These are phyloP conservation scores for Aphis craccivora DNA, from an alignment of 1,140 invertebrate species.

Conservation along the genomic window DNA sequence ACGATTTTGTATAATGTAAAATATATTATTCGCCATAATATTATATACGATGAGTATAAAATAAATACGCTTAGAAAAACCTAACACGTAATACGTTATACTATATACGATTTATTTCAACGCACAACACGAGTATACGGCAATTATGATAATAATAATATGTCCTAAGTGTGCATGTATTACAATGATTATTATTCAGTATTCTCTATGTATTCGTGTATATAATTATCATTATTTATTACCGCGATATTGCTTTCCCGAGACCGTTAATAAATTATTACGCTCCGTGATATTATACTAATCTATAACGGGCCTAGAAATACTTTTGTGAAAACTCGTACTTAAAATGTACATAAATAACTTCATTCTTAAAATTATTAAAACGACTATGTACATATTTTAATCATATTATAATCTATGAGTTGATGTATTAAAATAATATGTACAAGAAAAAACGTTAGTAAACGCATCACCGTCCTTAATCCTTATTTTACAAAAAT, in stretches of 20 bases:
- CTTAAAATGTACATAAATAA: neutral
- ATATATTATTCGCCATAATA: neutral
- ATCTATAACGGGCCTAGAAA: neutral
- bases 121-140: neutral
- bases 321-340: neutral
- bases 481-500: neutral
- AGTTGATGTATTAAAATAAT: neutral
- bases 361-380: neutral
- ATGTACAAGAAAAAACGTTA: neutral
- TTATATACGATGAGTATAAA: neutral
- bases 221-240: slow-evolving; percentile 9
- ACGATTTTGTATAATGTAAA: neutral
- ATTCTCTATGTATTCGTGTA: neutral
- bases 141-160: slow-evolving; percentile 2
- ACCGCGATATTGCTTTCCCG: neutral
- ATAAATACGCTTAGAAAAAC: neutral
- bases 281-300: neutral
- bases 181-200: slow-evolving; percentile 4
- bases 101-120: neutral
- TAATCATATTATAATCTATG: neutral
- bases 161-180: neutral
- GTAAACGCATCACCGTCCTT: neutral
- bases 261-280: slow-evolving; percentile 8
- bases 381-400: too few relatives aligned
- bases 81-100: too few relatives aligned